phyloP scores from a whole-genome alignment of 1,140 invertebrate genomes.

The Ectropis grisescens region DNA sequence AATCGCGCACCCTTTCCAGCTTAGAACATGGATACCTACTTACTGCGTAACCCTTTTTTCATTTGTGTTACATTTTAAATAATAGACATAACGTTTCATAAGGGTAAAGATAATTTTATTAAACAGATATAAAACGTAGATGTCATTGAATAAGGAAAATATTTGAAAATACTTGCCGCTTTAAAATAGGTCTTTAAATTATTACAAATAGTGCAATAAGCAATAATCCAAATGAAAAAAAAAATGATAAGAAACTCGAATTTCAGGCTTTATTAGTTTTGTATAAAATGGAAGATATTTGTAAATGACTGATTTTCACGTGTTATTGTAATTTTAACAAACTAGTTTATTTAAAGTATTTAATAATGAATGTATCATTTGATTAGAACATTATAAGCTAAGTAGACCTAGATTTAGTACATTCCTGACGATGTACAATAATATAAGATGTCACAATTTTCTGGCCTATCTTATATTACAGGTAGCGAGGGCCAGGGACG shows the following conservation, averaged over 20 bases:
- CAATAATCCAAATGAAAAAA: conserved; percentile 17
- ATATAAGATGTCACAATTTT: conserved; percentile 25
- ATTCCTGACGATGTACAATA: conserved; percentile 58
- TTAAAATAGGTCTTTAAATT: not conserved
- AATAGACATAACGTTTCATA: no score
- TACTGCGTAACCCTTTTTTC: no score
- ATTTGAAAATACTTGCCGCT: not conserved
- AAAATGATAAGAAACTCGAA: no score
- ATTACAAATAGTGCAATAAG: conserved; percentile 38
- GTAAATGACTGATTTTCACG: conserved; percentile 58
- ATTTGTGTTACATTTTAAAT: no score
- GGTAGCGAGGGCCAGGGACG: conserved; percentile 27
- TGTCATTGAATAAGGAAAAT: no score
- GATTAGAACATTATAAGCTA: conserved; percentile 29
- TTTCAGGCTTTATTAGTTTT: conserved; percentile 22
- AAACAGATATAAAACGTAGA: no score
- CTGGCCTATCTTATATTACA: conserved; percentile 32
- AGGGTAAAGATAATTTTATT: no score
- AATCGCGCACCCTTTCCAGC: no score
- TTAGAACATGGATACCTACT: no score
- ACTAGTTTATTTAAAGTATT: conserved; percentile 45
- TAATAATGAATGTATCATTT: conserved; percentile 31
- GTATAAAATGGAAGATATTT: conserved; percentile 35
- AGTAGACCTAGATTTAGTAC: conserved; percentile 50
- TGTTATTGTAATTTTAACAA: conserved; percentile 17